These are phyloP conservation scores for Staurois parvus DNA, from an alignment of 2,797 vertebrate species.

Conservation along the genomic window DNA sequence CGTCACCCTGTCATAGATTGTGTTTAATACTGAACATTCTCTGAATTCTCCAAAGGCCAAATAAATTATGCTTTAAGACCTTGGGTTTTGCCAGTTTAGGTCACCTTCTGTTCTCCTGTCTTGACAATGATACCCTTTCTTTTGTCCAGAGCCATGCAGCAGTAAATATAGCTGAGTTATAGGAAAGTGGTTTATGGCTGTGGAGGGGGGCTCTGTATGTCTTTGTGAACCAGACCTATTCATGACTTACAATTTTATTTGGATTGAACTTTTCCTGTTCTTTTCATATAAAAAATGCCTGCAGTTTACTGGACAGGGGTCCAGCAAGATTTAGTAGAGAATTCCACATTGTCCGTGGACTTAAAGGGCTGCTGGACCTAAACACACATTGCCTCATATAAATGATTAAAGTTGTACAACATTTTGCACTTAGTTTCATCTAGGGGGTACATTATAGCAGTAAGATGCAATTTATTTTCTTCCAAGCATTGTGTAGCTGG, in stretches of 20 bases:
- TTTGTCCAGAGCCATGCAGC: constrained; percentile 33
- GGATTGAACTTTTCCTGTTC: constrained; percentile 43
- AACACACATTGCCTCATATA: background rate
- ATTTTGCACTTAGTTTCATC: background rate
- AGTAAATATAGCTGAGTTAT: constrained; percentile 34
- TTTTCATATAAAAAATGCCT: constrained; percentile 38
- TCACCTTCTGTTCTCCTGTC: constrained; percentile 48
- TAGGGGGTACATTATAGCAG: background rate
- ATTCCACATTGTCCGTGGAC: background rate
- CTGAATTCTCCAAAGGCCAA: constrained; percentile 46
- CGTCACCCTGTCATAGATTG: constrained; percentile 23
- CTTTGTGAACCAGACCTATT: constrained; percentile 51
- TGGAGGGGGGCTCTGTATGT: constrained; percentile 15
- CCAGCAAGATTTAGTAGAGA: constrained; percentile 20
- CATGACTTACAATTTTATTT: constrained; percentile 45
- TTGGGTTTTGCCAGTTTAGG: constrained; percentile 26
- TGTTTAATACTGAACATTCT: constrained; percentile 40
- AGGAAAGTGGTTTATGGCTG: constrained; percentile 52
- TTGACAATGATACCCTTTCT: constrained; percentile 47
- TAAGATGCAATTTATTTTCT: background rate
- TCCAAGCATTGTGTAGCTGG: background rate
- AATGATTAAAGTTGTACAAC: background rate
- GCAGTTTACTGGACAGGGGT: constrained; percentile 42
- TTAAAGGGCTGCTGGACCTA: background rate
- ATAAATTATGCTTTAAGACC: constrained; percentile 50